Base-by-base conservation (phyloP, 2,888 invertebrate genomes). In the Drosophila histrio region DNA sequence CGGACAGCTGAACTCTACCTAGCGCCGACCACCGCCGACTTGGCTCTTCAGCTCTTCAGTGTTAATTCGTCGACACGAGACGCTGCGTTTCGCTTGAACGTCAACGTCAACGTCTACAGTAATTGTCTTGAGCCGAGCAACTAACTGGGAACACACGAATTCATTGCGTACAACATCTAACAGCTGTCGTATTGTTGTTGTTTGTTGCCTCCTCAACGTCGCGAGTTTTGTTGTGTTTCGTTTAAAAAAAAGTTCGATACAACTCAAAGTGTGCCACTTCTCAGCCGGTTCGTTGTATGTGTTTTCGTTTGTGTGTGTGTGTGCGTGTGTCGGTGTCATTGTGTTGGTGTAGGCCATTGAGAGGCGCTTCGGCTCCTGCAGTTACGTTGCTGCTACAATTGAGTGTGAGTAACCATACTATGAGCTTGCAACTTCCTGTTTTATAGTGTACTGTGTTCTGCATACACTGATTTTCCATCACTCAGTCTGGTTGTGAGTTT, bases 1-100 rank as follows among this genome's bases (percentile, higher is more conserved):
- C 43, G 81, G 69, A 69, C 56, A 62, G 53, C 58, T 49, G 72
- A 53, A 66, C 38, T 6, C 67, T 76, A 71, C 73, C 83, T 73
- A 73, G 64, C 52, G 71, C 65, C 70, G 77, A 77, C 72, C 65
- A 52, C 68, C 80, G 60, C 68, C 74, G 65, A 82, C 82, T 83
- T 79, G 87, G 68, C 79, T 79, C 82, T 89, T 90, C 88, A 90
- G 90, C 79, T 79, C 82, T 89, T 90, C 88, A 90, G 90, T 90
- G 87, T 88, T 89, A 86, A 90, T 85, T 88, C 89, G 89, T 79
- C 90, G 89, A 89, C 87, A 89, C 90, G 85, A 89, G 87, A 83
- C 89, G 89, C 79, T 85, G 89, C 79, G 87, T 85, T 82, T 59
- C 72, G 83, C 70, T 73, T 44, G 62, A 70, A 77, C 66, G 47